Base-by-base conservation (phyloP, 2,113 vertebrate genomes). In the Vireo altiloquus region DNA sequence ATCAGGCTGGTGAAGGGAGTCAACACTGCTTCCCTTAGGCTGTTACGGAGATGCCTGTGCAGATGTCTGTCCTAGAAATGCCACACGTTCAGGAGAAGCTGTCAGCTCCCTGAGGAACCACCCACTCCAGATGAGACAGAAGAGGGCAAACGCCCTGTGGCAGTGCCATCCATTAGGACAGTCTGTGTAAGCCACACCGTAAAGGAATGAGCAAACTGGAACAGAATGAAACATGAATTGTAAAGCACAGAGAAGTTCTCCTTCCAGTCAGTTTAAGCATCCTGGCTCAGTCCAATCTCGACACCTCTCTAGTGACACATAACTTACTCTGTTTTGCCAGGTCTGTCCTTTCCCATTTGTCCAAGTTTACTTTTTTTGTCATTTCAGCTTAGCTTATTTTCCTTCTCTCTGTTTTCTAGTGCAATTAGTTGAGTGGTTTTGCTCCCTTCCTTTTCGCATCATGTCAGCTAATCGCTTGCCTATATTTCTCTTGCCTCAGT, bases 41-140 rank as follows among this genome's bases (percentile, higher is more conserved):
- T 40, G 71, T 78, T 75, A 28, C 0, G 0, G 87, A 53, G 87
- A 90, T 90, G 84, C 80, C 65, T 74, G 74, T 89, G 90, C 95
- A 97, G 92, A 96, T 96, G 90, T 76, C 93, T 94, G 94, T 88
- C 75, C 94, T 47, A 92, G 95, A 95, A 96, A 95, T 85, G 72
- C 90, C 79, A 66, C 82, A 85, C 57, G 1, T 28, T 10, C 46
- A n/a, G 83, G 82, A 87, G 79, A 92, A 96, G 61, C 92, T 96
- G 90, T 94, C 90, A 79, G 10, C 35, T 91, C 72, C 79, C 96
- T 9, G 49, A 81, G 84, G 90, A 88, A 13, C 89, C 69, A 10
- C 92, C 92, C 96, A 39, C 49, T 70, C 60, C 71, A 47, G 68
- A 85, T 12, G 82, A 87, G 82, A 39, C 30, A 2, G 37, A 49